Conservation (phyloP, 2,113 vertebrate genomes). For the Pluvianellus socialis region DNA sequence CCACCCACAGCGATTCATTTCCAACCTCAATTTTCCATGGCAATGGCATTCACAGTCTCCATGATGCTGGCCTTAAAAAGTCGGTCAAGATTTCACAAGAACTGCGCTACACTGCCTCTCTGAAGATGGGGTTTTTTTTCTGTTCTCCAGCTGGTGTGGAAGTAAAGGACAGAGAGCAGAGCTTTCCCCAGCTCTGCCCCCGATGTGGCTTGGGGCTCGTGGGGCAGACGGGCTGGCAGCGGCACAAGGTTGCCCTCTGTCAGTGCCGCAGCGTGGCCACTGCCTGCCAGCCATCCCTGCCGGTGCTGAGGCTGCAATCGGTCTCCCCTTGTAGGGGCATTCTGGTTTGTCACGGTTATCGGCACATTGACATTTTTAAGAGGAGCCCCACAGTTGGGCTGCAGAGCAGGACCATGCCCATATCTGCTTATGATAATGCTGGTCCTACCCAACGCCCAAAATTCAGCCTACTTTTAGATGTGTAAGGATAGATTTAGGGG, state of each 20-base stretch:
- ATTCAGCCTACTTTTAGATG: neutral
- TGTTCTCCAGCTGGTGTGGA: fast-evolving
- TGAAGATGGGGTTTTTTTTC: neutral
- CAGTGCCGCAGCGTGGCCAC: neutral
- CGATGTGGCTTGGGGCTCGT: fast-evolving
- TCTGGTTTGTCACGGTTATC: neutral
- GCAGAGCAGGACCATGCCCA: neutral
- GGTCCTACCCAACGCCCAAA: neutral
- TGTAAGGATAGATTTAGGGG: neutral
- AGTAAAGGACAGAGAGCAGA: neutral
- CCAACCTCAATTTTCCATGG: neutral
- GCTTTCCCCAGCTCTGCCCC: fast-evolving
- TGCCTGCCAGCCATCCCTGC: neutral
- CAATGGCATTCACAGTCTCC: neutral
- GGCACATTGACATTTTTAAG: neutral
- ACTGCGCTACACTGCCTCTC: neutral
- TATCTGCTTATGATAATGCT: neutral
- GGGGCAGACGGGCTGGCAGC: fast-evolving
- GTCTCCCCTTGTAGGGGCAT: neutral
- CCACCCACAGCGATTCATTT: neutral
- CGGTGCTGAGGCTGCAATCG: neutral
- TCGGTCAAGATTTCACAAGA: neutral
- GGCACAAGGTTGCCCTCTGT: neutral
- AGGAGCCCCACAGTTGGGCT: neutral
- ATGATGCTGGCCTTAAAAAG: neutral